Conservation (phyloP, 2,797 vertebrate species). For the Trematomus bernacchii region DNA sequence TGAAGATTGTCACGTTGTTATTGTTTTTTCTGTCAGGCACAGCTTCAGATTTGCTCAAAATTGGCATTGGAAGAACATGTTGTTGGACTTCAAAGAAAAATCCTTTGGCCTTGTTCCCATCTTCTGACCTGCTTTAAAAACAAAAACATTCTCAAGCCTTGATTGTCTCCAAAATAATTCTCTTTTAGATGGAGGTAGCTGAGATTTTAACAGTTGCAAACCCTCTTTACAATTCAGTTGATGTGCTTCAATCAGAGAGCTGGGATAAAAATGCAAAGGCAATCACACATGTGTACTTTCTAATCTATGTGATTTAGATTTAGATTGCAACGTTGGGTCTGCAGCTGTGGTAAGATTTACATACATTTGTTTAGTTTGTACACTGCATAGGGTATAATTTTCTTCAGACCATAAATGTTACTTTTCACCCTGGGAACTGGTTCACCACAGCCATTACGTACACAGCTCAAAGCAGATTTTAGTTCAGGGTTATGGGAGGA, state of each 20-base stretch:
- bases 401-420: not conserved
- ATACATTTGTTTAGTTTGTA: not conserved
- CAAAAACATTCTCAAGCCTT: not conserved
- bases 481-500: constrained; percentile 10
- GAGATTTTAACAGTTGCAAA: not conserved
- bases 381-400: not conserved
- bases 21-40: not conserved
- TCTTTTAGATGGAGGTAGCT: not conserved
- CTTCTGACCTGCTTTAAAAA: not conserved
- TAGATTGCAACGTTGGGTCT: not conserved
- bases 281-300: not conserved
- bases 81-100: too few species aligned
- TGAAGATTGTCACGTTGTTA: not conserved
- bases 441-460: not conserved
- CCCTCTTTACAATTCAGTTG: not conserved
- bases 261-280: not conserved
- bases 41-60: not conserved
- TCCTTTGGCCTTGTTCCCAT: not conserved
- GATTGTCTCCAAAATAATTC: not conserved
- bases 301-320: constrained; percentile 2
- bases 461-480: constrained; percentile 14
- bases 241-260: not conserved
- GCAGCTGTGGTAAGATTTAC: not conserved
- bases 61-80: not conserved
- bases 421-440: not conserved